Conservation (phyloP, 2,888 invertebrate species). For the Prosopocoilus inquinatus region DNA sequence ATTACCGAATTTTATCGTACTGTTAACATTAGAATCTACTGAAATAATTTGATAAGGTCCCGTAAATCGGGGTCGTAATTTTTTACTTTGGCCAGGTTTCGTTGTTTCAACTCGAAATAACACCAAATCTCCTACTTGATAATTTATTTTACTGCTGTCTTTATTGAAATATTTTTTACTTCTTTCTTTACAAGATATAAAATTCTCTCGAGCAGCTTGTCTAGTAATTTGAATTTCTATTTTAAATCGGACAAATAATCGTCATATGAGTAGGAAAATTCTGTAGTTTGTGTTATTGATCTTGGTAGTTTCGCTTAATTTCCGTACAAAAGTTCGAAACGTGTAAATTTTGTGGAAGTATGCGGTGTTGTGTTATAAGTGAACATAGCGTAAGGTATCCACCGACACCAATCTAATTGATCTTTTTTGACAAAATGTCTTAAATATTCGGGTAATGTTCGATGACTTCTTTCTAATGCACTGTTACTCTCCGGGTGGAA, state of each 20-base stretch:
- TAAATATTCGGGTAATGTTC: conserved; percentile 31
- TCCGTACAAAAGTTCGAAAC: conserved; percentile 29
- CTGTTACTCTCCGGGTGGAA: conserved; percentile 35
- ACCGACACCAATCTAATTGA: too few species aligned
- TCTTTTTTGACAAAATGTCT: too few species aligned
- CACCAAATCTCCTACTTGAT: conserved; percentile 6
- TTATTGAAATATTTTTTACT: neutral
- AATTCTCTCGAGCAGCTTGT: conserved; percentile 24
- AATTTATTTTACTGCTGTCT: neutral
- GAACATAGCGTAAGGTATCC: too few species aligned
- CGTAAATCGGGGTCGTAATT: conserved; percentile 9
- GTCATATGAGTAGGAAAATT: conserved; percentile 29
- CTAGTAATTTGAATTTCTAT: conserved; percentile 21
- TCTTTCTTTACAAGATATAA: conserved; percentile 6
- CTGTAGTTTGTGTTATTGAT: conserved; percentile 23
- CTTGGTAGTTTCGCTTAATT: conserved; percentile 19
- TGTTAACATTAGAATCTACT: too few species aligned
- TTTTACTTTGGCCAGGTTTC: conserved; percentile 5
- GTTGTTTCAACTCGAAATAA: conserved; percentile 6
- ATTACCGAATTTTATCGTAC: too few species aligned
- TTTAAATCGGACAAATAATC: conserved; percentile 22
- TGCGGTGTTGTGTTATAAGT: too few species aligned
- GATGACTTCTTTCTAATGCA: conserved; percentile 34
- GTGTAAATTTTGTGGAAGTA: conserved; percentile 26
- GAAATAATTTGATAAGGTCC: conserved; percentile 7